These are phyloP conservation scores for Astreopora myriophthalma DNA, from an alignment of 64 coral and sea anemone genomes.

Conservation along the genomic window DNA sequence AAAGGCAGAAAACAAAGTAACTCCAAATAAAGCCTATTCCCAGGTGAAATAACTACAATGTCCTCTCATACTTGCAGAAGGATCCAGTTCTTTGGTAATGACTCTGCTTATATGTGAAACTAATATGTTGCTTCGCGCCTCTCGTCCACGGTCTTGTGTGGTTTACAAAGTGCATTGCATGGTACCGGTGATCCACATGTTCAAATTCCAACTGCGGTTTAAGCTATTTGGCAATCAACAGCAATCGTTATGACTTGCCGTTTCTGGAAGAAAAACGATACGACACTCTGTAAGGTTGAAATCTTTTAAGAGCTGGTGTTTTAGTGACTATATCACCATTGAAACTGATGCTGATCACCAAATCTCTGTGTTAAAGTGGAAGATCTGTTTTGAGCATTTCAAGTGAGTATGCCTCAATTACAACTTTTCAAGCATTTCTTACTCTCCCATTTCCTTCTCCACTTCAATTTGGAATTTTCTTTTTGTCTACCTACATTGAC, in stretches of 20 bases:
- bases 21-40: too few relatives aligned
- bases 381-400: conserved; percentile 37
- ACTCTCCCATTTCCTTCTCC: neutral
- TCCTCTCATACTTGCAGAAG: too few relatives aligned
- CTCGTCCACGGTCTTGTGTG: neutral
- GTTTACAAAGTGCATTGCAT: neutral
- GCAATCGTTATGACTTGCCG: conserved; percentile 5
- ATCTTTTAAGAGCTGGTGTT: neutral
- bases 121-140: neutral
- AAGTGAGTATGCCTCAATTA: too few relatives aligned
- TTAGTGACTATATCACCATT: neutral
- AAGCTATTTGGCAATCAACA: too few relatives aligned
- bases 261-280: conserved; percentile 7
- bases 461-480: neutral
- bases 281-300: neutral
- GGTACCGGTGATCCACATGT: neutral
- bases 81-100: too few relatives aligned
- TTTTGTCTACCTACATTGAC: neutral
- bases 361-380: conserved; percentile 49
- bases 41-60: too few relatives aligned
- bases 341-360: conserved; percentile 35
- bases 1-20: too few relatives aligned
- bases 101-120: neutral
- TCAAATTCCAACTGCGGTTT: neutral
- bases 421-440: conserved; percentile 15